These are phyloP conservation scores for Halocynthia aurantium DNA, from an alignment of 23 tunicate genomes.

Conservation along the genomic window DNA sequence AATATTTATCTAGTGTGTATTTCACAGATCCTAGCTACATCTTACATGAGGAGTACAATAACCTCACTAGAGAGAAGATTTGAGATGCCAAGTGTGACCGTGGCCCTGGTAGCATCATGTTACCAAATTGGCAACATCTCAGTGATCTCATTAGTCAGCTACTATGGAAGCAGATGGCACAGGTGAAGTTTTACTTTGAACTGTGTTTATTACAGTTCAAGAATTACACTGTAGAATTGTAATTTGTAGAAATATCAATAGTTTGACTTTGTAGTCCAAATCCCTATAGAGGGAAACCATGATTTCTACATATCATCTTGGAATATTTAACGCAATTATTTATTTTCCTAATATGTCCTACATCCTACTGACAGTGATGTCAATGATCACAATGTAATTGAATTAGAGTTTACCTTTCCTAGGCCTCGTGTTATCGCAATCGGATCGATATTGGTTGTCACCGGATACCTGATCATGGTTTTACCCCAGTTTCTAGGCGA, in stretches of 20 bases:
- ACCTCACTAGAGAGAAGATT: constrained; percentile 74
- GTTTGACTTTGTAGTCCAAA: not conserved
- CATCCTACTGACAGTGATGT: no score
- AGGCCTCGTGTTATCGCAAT: constrained; percentile 61
- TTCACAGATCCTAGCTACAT: no score
- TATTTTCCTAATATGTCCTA: not conserved
- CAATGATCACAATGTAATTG: no score
- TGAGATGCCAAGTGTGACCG: constrained; percentile 45
- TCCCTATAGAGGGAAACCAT: not conserved
- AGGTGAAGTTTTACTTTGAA: constrained; percentile 27
- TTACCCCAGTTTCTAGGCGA: constrained; percentile 68
- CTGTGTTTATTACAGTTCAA: not conserved
- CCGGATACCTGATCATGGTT: constrained; percentile 30
- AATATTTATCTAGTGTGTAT: no score
- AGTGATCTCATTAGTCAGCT: constrained; percentile 52
- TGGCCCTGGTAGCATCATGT: constrained; percentile 62
- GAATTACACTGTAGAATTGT: not conserved
- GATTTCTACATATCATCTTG: not conserved
- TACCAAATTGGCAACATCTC: constrained; percentile 61
- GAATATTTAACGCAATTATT: not conserved
- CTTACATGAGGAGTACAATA: constrained; percentile 25
- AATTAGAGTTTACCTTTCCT: not conserved
- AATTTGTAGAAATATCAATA: not conserved
- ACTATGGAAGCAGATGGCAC: constrained; percentile 61
- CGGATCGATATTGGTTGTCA: constrained; percentile 26